Evolutionary conservation across 2,888 invertebrate species (phyloP).

Genomic region (Meandrusa payeni): DNA sequence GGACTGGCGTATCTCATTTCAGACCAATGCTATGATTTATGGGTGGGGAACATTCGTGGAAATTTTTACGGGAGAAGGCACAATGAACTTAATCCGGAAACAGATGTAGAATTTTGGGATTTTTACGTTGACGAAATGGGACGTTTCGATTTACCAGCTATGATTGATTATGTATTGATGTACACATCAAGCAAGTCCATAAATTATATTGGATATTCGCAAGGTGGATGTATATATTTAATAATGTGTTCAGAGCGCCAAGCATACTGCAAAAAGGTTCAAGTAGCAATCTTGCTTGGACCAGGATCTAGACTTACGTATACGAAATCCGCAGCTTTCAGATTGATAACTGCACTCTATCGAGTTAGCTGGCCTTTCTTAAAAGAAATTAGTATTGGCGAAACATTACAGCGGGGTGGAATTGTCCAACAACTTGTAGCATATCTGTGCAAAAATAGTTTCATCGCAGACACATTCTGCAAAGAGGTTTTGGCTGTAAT

Average conservation of each 20-base stretch:
- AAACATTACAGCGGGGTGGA: constrained; percentile 13
- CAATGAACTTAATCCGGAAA: constrained; percentile 63
- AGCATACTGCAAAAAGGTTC: constrained; percentile 82
- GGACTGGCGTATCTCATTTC: constrained; percentile 80
- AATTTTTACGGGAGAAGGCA: constrained; percentile 83
- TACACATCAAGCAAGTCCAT: constrained; percentile 76
- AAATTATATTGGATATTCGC: constrained; percentile 88
- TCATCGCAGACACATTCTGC: constrained; percentile 18
- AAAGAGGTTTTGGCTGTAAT: constrained; percentile 17
- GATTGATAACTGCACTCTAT: constrained; percentile 13
- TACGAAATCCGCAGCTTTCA: constrained; percentile 44
- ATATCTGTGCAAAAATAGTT: constrained; percentile 1
- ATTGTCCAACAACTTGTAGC: constrained; percentile 12
- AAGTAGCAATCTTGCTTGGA: constrained; percentile 79
- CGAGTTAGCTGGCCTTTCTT: constrained; percentile 5
- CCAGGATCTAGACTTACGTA: constrained; percentile 81
- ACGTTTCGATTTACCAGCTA: constrained; percentile 85
- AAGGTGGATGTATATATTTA: constrained; percentile 83
- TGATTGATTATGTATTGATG: constrained; percentile 83
- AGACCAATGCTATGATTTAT: constrained; percentile 83
- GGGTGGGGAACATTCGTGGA: constrained; percentile 83
- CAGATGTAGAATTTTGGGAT: constrained; percentile 71
- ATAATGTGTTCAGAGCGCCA: constrained; percentile 81
- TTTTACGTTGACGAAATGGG: constrained; percentile 90
- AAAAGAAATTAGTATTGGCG: constrained; percentile 14